Base-by-base conservation (phyloP, 2,888 invertebrate genomes). In the Lacanobia oleracea region DNA sequence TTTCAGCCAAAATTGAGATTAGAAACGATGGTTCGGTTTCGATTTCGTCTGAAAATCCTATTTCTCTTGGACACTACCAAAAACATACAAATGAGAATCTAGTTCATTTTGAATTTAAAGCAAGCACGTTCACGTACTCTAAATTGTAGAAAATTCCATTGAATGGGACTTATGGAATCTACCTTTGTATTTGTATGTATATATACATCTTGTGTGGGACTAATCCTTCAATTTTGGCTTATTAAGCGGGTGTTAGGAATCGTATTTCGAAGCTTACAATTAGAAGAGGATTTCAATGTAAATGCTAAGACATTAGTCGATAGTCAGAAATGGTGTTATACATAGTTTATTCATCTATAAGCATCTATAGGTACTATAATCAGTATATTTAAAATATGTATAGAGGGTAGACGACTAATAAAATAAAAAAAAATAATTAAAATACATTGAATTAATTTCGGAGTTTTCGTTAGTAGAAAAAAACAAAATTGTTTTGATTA, bases 141-240 rank as follows among this genome's bases (percentile, higher is more conserved):
- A 2, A 10, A 54, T 54, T 62, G 16, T 45, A 53, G 51, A 68
- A 68, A 61, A 68, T 45, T 50, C 27, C 62, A 56, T 37, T 62
- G 45, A 9, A 43, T 51, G 57, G n/a, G 37, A 18, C 14, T 62
- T 33, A 43, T 27, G 43, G 40, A 51, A 50, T 23, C 21, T 21
- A 18, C 5, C n/a, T 50, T 6, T n/a, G 14, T 53, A 27, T 14
- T 27, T 27, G 21, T 60, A 23, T 50, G 14, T 16, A 10, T 7
- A 16, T 16, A n/a, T 56, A 27, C 14, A 14, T 23, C 21, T 43
- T 16, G 12, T 27, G 43, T 27, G 12, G 14, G 51, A 45, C 12
- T 53, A 12, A 53, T 61, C 53, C 63, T 5, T 43, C 16, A 3
- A 63, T 27, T 53, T 62, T 6, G 45, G 21, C n/a, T 65, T n/a